These are phyloP conservation scores for Sturnus vulgaris DNA, from an alignment of 2,113 vertebrate genomes.

Conservation along the genomic window DNA sequence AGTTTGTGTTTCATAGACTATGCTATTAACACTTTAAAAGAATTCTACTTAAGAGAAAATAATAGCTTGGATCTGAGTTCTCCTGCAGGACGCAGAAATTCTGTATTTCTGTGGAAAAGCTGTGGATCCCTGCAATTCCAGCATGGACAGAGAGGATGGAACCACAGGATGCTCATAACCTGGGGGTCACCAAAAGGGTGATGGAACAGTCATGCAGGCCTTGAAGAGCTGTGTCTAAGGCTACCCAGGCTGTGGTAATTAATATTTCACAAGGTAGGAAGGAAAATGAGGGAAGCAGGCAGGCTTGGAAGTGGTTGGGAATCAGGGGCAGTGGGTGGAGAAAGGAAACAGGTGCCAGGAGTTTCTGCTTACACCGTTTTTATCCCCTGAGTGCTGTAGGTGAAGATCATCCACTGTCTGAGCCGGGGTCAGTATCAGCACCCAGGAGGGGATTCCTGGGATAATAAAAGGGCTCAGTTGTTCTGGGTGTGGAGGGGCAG, in stretches of 20 bases:
- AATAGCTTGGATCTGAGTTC: background rate
- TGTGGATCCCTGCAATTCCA: background rate
- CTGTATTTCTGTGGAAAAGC: background rate
- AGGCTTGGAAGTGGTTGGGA: background rate
- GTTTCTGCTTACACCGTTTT: background rate
- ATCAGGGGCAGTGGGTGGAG: background rate
- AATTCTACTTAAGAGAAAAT: background rate
- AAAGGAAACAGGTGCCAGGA: background rate
- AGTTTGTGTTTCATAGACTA: background rate
- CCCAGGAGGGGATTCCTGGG: background rate
- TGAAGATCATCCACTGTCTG: background rate
- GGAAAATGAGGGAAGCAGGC: background rate
- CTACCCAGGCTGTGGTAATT: background rate
- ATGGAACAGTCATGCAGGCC: background rate
- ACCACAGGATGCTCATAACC: rapidly evolving
- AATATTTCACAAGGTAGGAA: background rate
- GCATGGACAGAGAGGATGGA: rapidly evolving
- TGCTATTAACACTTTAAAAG: background rate
- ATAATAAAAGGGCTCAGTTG: background rate
- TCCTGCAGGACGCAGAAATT: rapidly evolving
- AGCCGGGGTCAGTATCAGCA: background rate
- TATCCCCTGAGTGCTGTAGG: rapidly evolving
- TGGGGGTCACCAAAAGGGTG: background rate
- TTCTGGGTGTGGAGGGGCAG: background rate
- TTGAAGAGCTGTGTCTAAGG: background rate